Percentiles rank a stretch among this genome's conserved stretches.
Conservation (phyloP, 1,140 invertebrate genomes). For the Hydropsyche tenuis region DNA sequence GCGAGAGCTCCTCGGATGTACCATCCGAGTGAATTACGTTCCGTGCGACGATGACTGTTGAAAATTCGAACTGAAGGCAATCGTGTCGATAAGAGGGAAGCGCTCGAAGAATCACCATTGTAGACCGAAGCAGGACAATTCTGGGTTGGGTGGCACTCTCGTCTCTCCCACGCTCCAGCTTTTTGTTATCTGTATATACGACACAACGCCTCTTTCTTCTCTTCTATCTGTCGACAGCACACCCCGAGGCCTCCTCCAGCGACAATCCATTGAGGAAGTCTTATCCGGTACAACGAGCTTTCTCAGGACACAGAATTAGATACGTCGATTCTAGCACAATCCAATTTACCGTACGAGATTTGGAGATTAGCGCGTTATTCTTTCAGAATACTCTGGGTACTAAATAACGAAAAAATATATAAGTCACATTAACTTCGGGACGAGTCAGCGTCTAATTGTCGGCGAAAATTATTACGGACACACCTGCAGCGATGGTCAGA, state of each 20-base stretch:
- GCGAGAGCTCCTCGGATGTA: too few relatives aligned
- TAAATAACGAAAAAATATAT: too few relatives aligned
- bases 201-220: slow-evolving; percentile 14
- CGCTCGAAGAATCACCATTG: too few relatives aligned
- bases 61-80: too few relatives aligned
- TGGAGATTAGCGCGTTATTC: slow-evolving; percentile 15
- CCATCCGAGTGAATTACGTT: too few relatives aligned
- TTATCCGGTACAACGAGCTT: slow-evolving; percentile 28
- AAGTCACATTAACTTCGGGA: background rate
- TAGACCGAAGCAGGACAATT: slow-evolving; percentile 1
- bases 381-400: background rate
- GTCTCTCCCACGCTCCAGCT: slow-evolving; percentile 29
- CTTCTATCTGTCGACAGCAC: background rate
- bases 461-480: slow-evolving; percentile 2
- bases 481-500: slow-evolving; percentile 26
- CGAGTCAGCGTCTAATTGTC: slow-evolving; percentile 19
- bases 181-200: slow-evolving; percentile 30
- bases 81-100: too few relatives aligned
- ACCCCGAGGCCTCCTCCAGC: background rate
- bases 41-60: too few relatives aligned
- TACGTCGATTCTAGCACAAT: slow-evolving; percentile 19
- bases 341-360: slow-evolving; percentile 26
- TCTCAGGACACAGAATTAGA: slow-evolving; percentile 30
- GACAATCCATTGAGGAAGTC: slow-evolving; percentile 21
- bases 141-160: slow-evolving; percentile 28